Percentiles rank a stretch among this genome's conserved stretches.
These are phyloP conservation scores for Cassiopea andromeda DNA, from an alignment of 30 jellyfish, hydroid and myxozoan genomes.

Conservation along the genomic window DNA sequence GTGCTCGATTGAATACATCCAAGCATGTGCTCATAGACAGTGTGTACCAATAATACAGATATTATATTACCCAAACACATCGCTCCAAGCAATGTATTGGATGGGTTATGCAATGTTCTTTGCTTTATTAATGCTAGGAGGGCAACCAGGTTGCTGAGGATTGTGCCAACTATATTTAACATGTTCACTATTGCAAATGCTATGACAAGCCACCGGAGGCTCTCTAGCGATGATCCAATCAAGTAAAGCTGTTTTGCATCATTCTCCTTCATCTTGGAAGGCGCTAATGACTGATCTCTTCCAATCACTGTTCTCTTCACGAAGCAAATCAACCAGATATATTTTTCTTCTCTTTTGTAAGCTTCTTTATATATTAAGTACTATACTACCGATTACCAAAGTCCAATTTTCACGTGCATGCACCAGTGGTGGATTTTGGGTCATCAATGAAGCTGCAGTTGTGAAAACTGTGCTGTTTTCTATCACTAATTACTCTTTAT, in stretches of 20 bases:
- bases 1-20: neutral
- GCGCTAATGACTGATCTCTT: neutral
- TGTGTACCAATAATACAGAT: slow-evolving; percentile 1
- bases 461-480: no score
- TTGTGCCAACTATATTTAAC: neutral
- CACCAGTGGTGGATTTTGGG: no score
- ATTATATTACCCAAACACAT: slow-evolving; percentile 1
- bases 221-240: neutral
- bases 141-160: neutral
- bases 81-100: slow-evolving; percentile 12
- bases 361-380: no score
- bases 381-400: no score
- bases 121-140: neutral
- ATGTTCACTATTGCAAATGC: slow-evolving; percentile 1
- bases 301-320: no score
- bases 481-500: no score
- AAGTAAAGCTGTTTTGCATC: neutral
- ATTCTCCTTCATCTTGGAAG: neutral
- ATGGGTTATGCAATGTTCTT: slow-evolving; percentile 15
- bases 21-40: slow-evolving; percentile 11
- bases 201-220: neutral
- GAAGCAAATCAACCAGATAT: no score
- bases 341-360: no score
- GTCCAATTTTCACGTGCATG: no score
- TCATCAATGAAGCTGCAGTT: no score